These are phyloP conservation scores for Chrysolina americana DNA, from an alignment of 2,888 invertebrate genomes.

Conservation along the genomic window DNA sequence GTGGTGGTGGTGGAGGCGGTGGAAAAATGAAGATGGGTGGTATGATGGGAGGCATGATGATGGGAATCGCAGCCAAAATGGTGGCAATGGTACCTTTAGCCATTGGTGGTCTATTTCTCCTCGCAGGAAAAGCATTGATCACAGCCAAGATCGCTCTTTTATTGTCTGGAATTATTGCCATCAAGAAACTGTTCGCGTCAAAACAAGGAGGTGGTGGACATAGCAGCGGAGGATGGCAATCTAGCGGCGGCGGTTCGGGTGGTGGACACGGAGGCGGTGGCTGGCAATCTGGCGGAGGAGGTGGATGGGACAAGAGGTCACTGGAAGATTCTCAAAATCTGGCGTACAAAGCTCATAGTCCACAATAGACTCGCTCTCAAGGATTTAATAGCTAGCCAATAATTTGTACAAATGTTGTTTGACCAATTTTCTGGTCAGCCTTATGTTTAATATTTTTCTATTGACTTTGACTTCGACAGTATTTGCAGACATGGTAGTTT, in stretches of 20 bases:
- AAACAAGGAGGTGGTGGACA: conserved; percentile 74
- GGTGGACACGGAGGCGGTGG: conserved; percentile 67
- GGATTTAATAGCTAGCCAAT: conserved; percentile 50
- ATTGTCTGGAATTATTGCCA: conserved; percentile 84
- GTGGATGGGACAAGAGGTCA: conserved; percentile 83
- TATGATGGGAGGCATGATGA: conserved; percentile 94
- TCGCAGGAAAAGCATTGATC: conserved; percentile 90
- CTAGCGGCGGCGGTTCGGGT: conserved; percentile 65
- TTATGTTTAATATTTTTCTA: conserved; percentile 34
- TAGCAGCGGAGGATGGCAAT: conserved; percentile 71
- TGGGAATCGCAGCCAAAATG: conserved; percentile 89
- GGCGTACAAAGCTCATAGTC: conserved; percentile 79
- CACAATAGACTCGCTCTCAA: conserved; percentile 62
- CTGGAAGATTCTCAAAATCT: conserved; percentile 76
- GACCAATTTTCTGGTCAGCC: conserved; percentile 59
- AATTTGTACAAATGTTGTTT: conserved; percentile 57
- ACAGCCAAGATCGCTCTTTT: conserved; percentile 85
- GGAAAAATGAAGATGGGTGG: conserved; percentile 82
- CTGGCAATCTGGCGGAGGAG: conserved; percentile 69
- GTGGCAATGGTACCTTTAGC: conserved; percentile 85
- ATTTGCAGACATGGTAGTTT: conserved; percentile 33
- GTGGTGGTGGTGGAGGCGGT: conserved; percentile 73
- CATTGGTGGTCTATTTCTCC: conserved; percentile 84
- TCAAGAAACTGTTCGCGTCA: conserved; percentile 84
- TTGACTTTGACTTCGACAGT: conserved; percentile 38